Evolutionary conservation across 2,797 vertebrate species (phyloP), one percentile per base, ranked within the genome.

Genomic region (Lutjanus campechanus): DNA sequence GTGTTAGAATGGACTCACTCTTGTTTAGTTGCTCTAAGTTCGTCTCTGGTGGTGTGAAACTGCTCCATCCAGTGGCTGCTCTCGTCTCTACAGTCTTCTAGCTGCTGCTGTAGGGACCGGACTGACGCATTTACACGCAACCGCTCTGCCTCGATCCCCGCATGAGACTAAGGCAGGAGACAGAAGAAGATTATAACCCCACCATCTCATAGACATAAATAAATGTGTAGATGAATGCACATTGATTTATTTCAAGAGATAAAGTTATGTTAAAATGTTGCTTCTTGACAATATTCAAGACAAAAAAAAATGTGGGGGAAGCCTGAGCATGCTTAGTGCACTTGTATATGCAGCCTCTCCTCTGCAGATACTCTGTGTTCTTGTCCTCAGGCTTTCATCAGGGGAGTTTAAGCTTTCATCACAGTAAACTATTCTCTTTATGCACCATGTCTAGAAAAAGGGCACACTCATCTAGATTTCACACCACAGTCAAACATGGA

Each of bases 81-180:
- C 90, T 99, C 98, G 44, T 99, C 98, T 0, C 94, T 90, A 59
- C 96, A 97, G 87, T 98, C 97, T 63, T 97, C 97, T 82, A 99
- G 88, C 93, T 99, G 97, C 82, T 94, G 94, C 92, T 98, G 97
- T 7, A 99, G 91, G 20, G 94, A 95, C 46, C 97, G 95, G 41
- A 99, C 92, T 0, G 96, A 91, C 0, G 94, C 11, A 44, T 96
- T 97, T 40, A 98, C 96, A 22, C 97, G 97, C 89, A 97, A 93
- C 43, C 95, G 95, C 92, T 99, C 98, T 0, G 96, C 92, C 90
- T 99, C 98, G 44, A 99, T 93, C 0, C 83, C 95, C 8, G 93
- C 96, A 11, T 97, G 97, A 55, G 97, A 97, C 98, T 99, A 54
- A 41, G 53, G 72, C 13, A 56, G 44, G 25, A 50, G 53, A 88